phyloP scores from a whole-genome alignment of 37 sponge, comb jelly and placozoan genomes.

The Oscarella lobularis region DNA sequence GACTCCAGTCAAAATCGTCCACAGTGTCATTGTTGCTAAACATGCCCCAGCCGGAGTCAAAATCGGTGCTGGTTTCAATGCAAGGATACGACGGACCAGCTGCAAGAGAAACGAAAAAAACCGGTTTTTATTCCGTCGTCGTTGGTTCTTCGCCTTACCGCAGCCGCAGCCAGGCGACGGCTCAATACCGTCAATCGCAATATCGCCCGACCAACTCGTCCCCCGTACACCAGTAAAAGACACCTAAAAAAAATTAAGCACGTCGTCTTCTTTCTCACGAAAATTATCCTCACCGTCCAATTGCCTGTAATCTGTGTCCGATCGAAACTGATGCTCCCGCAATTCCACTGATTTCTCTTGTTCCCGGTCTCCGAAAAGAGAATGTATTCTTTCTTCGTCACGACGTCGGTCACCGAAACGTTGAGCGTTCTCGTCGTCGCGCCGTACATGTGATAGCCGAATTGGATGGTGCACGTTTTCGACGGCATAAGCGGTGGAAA shows the following conservation, averaged over 20 bases:
- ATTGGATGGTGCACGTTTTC: neutral
- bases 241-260: too few relatives aligned
- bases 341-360: slow-evolving; percentile 30
- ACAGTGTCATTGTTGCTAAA: too few relatives aligned
- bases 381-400: too few relatives aligned
- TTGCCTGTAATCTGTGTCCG: too few relatives aligned
- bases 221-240: slow-evolving; percentile 17
- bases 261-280: too few relatives aligned
- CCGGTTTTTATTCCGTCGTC: too few relatives aligned
- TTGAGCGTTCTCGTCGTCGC: slow-evolving; percentile 10
- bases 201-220: slow-evolving; percentile 18
- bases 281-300: too few relatives aligned
- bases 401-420: slow-evolving; percentile 11
- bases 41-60: too few relatives aligned
- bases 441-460: slow-evolving; percentile 43
- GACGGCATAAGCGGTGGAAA: neutral
- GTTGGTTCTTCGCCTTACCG: neutral
- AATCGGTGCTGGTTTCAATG: too few relatives aligned
- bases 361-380: neutral
- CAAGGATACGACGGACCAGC: too few relatives aligned
- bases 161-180: neutral
- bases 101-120: too few relatives aligned
- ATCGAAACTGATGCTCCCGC: slow-evolving; percentile 4
- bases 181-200: slow-evolving; percentile 26
- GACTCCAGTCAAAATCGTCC: too few relatives aligned